phyloP scores from a whole-genome alignment of 2,797 vertebrate species.

The Urophycis tenuis region DNA sequence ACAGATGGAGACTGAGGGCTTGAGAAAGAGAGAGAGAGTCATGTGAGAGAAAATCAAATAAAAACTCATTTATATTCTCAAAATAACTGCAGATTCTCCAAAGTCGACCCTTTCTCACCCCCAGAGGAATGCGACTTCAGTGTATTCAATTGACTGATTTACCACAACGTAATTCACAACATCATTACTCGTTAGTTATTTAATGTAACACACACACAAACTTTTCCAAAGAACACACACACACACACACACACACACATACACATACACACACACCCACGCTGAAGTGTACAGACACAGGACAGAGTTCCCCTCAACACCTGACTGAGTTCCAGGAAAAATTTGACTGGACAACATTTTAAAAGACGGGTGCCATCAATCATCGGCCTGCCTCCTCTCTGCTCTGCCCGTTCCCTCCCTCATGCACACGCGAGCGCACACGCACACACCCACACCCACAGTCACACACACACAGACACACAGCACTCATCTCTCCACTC shows the following conservation, averaged over 20 bases:
- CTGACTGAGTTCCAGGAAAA: constrained; percentile 1
- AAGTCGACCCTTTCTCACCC: neutral
- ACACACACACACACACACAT: neutral
- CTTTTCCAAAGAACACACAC: neutral
- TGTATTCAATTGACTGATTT: neutral
- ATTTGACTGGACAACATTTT: neutral
- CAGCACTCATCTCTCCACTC: neutral
- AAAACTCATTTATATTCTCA: neutral
- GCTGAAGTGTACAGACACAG: neutral
- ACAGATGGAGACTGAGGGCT: neutral
- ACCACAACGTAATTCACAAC: neutral
- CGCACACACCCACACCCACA: neutral
- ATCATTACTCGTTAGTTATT: neutral
- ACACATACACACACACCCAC: neutral
- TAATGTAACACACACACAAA: neutral
- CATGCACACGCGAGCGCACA: neutral
- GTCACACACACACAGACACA: neutral
- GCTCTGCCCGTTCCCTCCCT: neutral
- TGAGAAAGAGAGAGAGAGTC: neutral
- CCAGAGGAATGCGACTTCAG: neutral
- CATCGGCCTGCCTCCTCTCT: neutral
- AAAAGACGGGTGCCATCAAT: neutral
- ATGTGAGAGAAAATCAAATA: too few relatives aligned
- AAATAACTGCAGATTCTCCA: neutral
- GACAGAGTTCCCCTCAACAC: constrained; percentile 1